Base-by-base conservation (phyloP, 2,888 invertebrate species). In the Dryadula phaetusa region DNA sequence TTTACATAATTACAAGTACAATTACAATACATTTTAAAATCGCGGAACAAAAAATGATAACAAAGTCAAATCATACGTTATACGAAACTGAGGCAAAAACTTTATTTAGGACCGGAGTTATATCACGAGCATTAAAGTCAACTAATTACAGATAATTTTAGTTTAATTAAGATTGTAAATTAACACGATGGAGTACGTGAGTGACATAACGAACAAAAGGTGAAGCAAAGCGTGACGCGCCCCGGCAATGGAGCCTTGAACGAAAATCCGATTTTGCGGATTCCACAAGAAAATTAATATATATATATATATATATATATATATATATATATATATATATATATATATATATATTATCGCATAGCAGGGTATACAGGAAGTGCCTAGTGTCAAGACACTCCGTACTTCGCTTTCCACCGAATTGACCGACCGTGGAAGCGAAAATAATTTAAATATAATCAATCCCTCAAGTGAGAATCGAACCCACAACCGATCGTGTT, bases 131-230 rank as follows among this genome's bases (percentile, higher is more conserved):
- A 65, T 74, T 70, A 73, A 72, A 70, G 64, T 73, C 47, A 12
- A 65, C 71, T 74, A 76, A 76, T 76, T 74, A 74, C 66, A 70
- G 62, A 72, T 72, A 76, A 77, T 75, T 75, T 63, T 68, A 64
- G 76, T 74, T 52, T 79, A 79, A 80, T 80, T 79, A 79, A 70
- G 66, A 72, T 67, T 70, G 77, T 77, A 77, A 76, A 77, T 79
- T 76, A 73, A 71, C 71, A 67, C 69, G 62, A 64, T 67, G 69
- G 65, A 37, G 65, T 44, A 64, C 83, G 79, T 84, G 82, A 84
- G 82, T 75, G 66, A 69, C 74, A 56, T 25, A 34, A 37, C 70
- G 47, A 71, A 79, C 79, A 81, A 84, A 83, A 83, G 79, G 76
- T 73, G 77, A 73, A 74, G 10, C 44, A 46, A 49, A 40, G 22